A percentile compares a stretch with the other conserved stretches of the same genome.
Conservation (phyloP, 2,113 vertebrate genomes). For the Sialia sialis region DNA sequence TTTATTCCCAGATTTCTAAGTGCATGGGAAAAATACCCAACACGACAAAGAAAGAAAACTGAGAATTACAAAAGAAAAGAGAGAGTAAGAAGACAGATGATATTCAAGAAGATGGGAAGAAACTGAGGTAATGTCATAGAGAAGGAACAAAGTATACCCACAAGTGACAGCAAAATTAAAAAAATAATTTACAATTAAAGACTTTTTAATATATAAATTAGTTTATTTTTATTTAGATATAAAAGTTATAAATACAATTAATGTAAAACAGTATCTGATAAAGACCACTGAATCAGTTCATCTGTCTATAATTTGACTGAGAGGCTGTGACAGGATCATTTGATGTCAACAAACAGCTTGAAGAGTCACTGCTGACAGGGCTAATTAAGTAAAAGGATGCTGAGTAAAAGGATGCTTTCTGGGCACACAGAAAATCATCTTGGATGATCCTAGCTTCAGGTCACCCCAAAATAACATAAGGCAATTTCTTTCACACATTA, state of each 20-base stretch:
- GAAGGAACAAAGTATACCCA: background rate
- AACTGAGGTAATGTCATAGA: background rate
- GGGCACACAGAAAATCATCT: background rate
- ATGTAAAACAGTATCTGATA: conserved; percentile 26
- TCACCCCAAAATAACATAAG: background rate
- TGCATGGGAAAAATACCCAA: background rate
- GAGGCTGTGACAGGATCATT: background rate
- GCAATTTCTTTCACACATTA: background rate
- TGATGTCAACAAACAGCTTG: background rate
- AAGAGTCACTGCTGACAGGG: background rate
- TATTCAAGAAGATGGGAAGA: background rate
- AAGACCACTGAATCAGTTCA: background rate
- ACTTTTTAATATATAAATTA: conserved; percentile 65
- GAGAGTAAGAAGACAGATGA: background rate
- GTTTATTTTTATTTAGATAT: conserved; percentile 70
- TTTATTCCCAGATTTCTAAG: background rate
- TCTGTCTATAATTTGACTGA: background rate
- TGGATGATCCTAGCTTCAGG: background rate
- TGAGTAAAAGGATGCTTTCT: background rate
- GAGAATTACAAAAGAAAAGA: background rate
- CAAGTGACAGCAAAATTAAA: background rate
- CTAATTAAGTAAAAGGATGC: background rate
- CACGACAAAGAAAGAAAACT: background rate
- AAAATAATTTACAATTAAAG: background rate
- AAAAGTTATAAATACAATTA: conserved; percentile 73